Conservation (phyloP, 1,140 invertebrate species). For the Drosophila suzukii region DNA sequence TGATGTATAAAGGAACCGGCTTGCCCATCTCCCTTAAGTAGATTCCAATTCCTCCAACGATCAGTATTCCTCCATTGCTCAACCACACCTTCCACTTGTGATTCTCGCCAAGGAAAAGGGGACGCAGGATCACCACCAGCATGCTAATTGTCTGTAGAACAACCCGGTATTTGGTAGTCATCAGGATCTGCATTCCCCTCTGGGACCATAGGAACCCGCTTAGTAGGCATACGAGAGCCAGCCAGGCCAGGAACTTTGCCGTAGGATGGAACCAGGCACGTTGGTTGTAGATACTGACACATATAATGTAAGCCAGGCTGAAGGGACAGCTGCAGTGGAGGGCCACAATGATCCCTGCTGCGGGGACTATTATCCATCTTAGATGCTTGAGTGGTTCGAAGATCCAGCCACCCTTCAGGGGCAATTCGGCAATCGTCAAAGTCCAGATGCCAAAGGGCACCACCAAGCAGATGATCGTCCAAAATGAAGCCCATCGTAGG, state of each 20-base stretch:
- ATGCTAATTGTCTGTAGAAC: slow-evolving; percentile 52
- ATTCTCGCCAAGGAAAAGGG: slow-evolving; percentile 29
- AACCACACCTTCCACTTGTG: slow-evolving; percentile 45
- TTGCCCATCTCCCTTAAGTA: slow-evolving; percentile 23
- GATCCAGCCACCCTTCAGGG: neutral
- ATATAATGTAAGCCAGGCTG: slow-evolving; percentile 36
- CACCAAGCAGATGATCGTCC: slow-evolving; percentile 59
- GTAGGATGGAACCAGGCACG: slow-evolving; percentile 20
- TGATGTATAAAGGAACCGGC: slow-evolving; percentile 84
- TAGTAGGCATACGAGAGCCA: slow-evolving; percentile 67
- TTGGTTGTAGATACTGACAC: slow-evolving; percentile 35
- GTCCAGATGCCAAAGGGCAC: slow-evolving; percentile 64
- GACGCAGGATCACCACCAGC: slow-evolving; percentile 53
- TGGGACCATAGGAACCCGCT: slow-evolving; percentile 86
- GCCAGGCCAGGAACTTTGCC: slow-evolving; percentile 41
- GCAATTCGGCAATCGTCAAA: slow-evolving; percentile 32
- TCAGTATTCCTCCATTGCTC: slow-evolving; percentile 28
- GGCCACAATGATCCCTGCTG: slow-evolving; percentile 62
- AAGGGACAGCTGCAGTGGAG: slow-evolving; percentile 37
- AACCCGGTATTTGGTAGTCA: slow-evolving; percentile 85
- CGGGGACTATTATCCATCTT: slow-evolving; percentile 22
- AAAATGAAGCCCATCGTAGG: slow-evolving; percentile 45
- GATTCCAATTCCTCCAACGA: slow-evolving; percentile 34
- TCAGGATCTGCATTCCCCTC: slow-evolving; percentile 86
- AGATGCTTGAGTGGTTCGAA: slow-evolving; percentile 20